Evolutionary conservation across 2,888 invertebrate species (phyloP).

Genomic region (Caenorhabditis angaria): DNA sequence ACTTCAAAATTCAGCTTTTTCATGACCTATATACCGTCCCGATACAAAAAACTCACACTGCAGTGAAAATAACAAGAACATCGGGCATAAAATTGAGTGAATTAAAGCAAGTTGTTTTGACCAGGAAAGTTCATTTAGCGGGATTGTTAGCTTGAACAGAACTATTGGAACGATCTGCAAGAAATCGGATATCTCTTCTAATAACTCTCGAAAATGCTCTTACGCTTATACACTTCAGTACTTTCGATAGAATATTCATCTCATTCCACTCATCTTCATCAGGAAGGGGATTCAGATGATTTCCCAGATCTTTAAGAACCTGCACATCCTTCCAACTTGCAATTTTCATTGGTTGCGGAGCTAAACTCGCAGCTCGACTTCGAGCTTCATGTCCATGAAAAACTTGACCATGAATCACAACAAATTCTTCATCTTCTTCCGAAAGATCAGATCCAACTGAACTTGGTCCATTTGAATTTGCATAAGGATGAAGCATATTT

Average conservation of each 20-base stretch:
- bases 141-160: constrained; percentile 76
- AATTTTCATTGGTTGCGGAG: constrained; percentile 36
- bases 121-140: constrained; percentile 77
- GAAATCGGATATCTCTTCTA: constrained; percentile 1
- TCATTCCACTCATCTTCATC: constrained; percentile 43
- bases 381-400: constrained; percentile 51
- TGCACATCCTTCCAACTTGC: constrained; percentile 28
- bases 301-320: constrained; percentile 20
- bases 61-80: constrained; percentile 56
- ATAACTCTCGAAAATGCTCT: background rate
- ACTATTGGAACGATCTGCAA: constrained; percentile 76
- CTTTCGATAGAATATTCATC: constrained; percentile 36
- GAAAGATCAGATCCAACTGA: constrained; percentile 2
- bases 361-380: constrained; percentile 50
- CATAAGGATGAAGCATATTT: constrained; percentile 27
- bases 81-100: constrained; percentile 76
- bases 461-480: background rate
- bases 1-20: no score
- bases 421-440: constrained; percentile 46
- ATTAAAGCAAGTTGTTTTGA: constrained; percentile 77
- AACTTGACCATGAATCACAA: constrained; percentile 50
- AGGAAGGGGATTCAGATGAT: constrained; percentile 41
- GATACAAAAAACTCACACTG: constrained; percentile 48
- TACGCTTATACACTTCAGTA: constrained; percentile 29
- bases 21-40: no score